Evolutionary conservation across 2,113 vertebrate species (phyloP).

Genomic region (Erinaceus europaeus): DNA sequence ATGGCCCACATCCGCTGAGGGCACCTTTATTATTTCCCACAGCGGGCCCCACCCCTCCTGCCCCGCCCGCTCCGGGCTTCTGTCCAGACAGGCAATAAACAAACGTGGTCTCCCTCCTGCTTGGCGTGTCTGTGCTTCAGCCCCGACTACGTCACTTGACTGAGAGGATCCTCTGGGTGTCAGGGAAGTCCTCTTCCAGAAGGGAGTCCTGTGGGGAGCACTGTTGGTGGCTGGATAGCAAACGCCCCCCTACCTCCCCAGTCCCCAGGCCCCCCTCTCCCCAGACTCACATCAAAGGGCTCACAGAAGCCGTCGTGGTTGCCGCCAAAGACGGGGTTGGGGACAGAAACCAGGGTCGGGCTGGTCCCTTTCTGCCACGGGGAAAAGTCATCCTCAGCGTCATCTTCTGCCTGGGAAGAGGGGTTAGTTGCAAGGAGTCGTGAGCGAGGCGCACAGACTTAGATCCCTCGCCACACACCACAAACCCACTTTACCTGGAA

Average conservation of each 20-base stretch:
- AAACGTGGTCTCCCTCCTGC: slow-evolving; percentile 35
- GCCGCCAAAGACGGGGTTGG: slow-evolving; percentile 88
- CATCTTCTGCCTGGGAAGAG: slow-evolving; percentile 73
- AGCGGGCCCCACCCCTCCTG: background rate
- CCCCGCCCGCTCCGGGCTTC: background rate
- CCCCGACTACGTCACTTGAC: slow-evolving; percentile 3
- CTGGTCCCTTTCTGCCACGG: slow-evolving; percentile 73
- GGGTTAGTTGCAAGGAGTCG: background rate
- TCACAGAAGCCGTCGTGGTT: slow-evolving; percentile 82
- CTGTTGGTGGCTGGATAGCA: background rate
- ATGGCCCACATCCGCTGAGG: slow-evolving; percentile 88
- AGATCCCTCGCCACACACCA: background rate
- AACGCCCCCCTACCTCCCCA: rapidly evolving
- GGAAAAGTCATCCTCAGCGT: slow-evolving; percentile 77
- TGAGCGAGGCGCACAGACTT: rapidly evolving
- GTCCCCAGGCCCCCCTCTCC: rapidly evolving
- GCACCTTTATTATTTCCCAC: slow-evolving; percentile 53
- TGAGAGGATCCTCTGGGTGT: slow-evolving; percentile 73
- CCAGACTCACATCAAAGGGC: slow-evolving; percentile 84
- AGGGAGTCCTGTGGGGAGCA: slow-evolving; percentile 58
- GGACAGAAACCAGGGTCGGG: slow-evolving; percentile 86
- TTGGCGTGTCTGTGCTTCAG: background rate
- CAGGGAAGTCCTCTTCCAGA: slow-evolving; percentile 61
- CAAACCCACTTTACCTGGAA: slow-evolving; percentile 81
- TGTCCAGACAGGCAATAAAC: slow-evolving; percentile 59